Evolutionary conservation across 2,888 invertebrate genomes (phyloP), one percentile per base, ranked within the genome.

Genomic region (Mythimna vitellina): DNA sequence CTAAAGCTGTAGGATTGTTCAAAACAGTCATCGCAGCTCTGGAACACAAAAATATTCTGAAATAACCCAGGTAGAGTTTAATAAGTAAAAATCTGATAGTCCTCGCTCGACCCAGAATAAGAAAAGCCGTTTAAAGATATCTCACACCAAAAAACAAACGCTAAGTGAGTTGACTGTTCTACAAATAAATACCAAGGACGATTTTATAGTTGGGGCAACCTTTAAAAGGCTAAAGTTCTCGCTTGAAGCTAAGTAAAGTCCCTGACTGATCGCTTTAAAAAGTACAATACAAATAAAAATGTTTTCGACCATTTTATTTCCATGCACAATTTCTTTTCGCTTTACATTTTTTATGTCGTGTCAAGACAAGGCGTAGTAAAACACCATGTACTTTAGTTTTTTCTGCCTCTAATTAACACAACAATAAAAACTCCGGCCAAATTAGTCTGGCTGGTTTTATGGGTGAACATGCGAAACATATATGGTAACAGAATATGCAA

Each of bases 391-490:
- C 84, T 69, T 74, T 57, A 73, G 70, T 71, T 80, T 84, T 80
- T 81, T 81, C 78, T 71, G 80, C 69, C 67, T 65, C 78, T 84
- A 84, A 84, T 84, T 82, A 84, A 75, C 81, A 84, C 74, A 78
- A 76, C 81, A 78, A 84, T 83, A 84, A 84, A 84, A 84, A 82
- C 73, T 70, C 63, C 32, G 67, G 66, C 68, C 58, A 83, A 80
- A 84, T 82, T 80, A 78, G 73, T 84, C 72, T 72, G 78, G 72
- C 58, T 12, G 76, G 72, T 80, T 82, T 83, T 82, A 74, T 70
- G 77, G 73, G 64, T 2, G 67, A 57, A 64, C 76, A 73, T 32
- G 77, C 70, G 63, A 80, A 69, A 66, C 38, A 69, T 53, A 72
- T 17, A 56, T 70, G 63, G 46, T 65, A 65, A 66, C 46, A 77